phyloP scores from a whole-genome alignment of 2,888 invertebrate genomes.

The Dendrolimus houi region DNA sequence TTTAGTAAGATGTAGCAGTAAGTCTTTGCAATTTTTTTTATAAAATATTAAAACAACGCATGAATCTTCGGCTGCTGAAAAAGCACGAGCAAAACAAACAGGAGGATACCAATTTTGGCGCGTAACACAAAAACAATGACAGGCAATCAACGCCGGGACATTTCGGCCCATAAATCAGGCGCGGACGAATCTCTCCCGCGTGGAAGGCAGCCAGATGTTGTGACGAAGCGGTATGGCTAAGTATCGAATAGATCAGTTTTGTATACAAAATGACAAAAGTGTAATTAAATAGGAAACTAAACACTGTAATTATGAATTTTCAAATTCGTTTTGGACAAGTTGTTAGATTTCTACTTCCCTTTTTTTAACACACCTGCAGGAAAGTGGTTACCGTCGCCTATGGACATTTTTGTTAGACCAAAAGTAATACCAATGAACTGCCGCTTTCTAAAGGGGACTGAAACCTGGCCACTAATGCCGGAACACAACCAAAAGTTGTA shows the following conservation, averaged over 20 bases:
- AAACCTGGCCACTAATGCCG: too few species aligned
- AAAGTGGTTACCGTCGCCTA: background rate
- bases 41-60: conserved; percentile 3
- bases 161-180: conserved; percentile 27
- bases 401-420: background rate
- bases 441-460: too few species aligned
- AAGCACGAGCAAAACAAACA: conserved; percentile 14
- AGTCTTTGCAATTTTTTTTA: background rate
- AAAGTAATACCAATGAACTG: too few species aligned
- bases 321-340: too few species aligned
- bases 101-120: conserved; percentile 8
- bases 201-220: conserved; percentile 18
- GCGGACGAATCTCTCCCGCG: conserved; percentile 14
- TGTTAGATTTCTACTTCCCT: too few species aligned
- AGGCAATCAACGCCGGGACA: conserved; percentile 25
- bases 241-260: too few species aligned
- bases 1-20: conserved; percentile 7
- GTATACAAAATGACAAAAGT: too few species aligned
- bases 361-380: too few species aligned
- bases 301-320: too few species aligned
- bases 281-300: too few species aligned
- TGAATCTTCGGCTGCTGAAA: conserved; percentile 1
- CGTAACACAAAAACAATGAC: conserved; percentile 24
- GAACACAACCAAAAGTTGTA: too few species aligned
- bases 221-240: conserved; percentile 12